phyloP scores from a whole-genome alignment of 2,888 invertebrate genomes.

The Phlogophora meticulosa region DNA sequence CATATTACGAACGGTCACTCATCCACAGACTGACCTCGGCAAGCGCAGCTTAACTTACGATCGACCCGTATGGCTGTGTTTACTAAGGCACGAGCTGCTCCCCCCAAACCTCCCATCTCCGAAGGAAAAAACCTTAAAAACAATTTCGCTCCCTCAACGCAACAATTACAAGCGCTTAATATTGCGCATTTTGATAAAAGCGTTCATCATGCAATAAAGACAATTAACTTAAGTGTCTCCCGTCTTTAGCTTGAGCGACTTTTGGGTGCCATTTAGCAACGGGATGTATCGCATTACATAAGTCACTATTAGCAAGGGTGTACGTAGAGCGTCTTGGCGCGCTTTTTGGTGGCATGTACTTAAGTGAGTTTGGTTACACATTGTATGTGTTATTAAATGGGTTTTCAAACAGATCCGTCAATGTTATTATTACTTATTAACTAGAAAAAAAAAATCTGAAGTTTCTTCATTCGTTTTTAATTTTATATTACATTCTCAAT shows the following conservation, averaged over 20 bases:
- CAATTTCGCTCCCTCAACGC: constrained; percentile 44
- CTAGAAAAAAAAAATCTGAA: too few species aligned
- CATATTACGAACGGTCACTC: too few species aligned
- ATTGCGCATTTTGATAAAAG: constrained; percentile 79
- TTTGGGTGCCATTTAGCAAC: constrained; percentile 76
- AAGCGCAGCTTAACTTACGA: too few species aligned
- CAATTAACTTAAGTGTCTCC: constrained; percentile 82
- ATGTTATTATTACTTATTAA: too few species aligned
- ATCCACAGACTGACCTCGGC: too few species aligned
- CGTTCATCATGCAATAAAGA: constrained; percentile 80
- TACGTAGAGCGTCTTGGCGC: neutral
- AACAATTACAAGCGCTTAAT: constrained; percentile 67
- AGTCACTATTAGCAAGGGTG: constrained; percentile 53
- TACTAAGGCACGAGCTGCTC: too few species aligned
- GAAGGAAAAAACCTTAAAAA: constrained; percentile 33
- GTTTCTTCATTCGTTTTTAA: too few species aligned
- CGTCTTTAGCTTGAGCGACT: constrained; percentile 76
- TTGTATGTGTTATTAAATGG: constrained; percentile 13
- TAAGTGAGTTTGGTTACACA: constrained; percentile 30
- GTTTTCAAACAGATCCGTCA: neutral
- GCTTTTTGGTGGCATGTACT: constrained; percentile 9
- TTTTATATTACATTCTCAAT: too few species aligned
- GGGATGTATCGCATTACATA: constrained; percentile 74
- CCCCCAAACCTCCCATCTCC: neutral
- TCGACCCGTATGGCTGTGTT: too few species aligned